These are phyloP conservation scores for Drosophila tristis DNA, from an alignment of 1,140 invertebrate genomes.

Conservation along the genomic window DNA sequence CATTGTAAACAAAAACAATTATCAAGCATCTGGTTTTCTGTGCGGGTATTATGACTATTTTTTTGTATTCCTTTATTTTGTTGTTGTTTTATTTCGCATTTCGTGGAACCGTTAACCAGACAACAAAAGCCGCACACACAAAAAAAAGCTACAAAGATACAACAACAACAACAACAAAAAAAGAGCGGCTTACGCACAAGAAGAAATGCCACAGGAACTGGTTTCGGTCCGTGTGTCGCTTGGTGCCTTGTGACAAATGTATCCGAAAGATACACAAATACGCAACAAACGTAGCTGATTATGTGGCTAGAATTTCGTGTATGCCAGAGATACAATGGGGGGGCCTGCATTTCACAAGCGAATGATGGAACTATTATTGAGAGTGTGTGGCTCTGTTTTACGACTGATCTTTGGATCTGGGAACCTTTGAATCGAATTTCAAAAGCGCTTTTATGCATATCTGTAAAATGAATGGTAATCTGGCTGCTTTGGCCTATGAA, in stretches of 20 bases:
- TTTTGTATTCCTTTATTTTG: background rate
- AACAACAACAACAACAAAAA: slow-evolving; percentile 6
- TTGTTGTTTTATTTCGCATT: slow-evolving; percentile 2
- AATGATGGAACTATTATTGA: no score
- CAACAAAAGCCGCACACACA: slow-evolving; percentile 24
- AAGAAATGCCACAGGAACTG: slow-evolving; percentile 45
- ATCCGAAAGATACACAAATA: slow-evolving; percentile 26
- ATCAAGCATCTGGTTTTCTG: slow-evolving; percentile 45
- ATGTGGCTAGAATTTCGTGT: slow-evolving; percentile 26
- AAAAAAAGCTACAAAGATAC: slow-evolving; percentile 24
- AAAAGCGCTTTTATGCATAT: no score
- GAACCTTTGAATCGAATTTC: no score
- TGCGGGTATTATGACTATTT: slow-evolving; percentile 39
- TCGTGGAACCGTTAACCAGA: slow-evolving; percentile 24
- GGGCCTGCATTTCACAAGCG: background rate
- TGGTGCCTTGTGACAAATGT: slow-evolving; percentile 46
- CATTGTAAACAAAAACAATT: slow-evolving; percentile 48
- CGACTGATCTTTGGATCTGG: no score
- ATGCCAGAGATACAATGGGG: background rate
- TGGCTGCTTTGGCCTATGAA: no score
- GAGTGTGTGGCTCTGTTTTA: no score
- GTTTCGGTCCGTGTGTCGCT: slow-evolving; percentile 38
- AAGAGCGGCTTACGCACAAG: slow-evolving; percentile 27
- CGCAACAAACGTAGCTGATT: slow-evolving; percentile 18
- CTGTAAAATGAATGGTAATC: no score